Evolutionary conservation across 2,888 invertebrate species (phyloP).

Genomic region (Stegophylla sp.): DNA sequence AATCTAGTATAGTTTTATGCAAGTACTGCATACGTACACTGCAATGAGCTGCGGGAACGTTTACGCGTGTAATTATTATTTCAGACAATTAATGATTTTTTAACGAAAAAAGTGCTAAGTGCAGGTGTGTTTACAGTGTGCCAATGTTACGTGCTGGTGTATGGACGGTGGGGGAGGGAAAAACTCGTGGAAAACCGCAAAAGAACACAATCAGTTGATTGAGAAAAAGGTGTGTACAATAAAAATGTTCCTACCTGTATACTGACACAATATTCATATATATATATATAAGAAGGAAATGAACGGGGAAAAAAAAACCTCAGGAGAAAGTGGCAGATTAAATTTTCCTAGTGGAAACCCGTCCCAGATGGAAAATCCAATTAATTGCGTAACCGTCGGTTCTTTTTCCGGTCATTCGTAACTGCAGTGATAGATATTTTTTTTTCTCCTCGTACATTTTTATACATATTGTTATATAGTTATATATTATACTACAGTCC

Average conservation of each 20-base stretch:
- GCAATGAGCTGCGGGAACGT: too few relatives aligned
- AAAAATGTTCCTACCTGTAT: background rate
- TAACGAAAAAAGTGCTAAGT: background rate
- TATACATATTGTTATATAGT: too few relatives aligned
- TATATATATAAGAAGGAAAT: conserved; percentile 26
- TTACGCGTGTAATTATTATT: background rate
- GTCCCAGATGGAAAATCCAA: conserved; percentile 55
- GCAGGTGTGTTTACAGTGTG: background rate
- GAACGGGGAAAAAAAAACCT: conserved; percentile 44
- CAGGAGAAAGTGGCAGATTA: conserved; percentile 53
- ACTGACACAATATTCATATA: background rate
- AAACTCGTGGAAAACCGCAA: conserved; percentile 18
- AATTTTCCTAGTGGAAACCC: conserved; percentile 54
- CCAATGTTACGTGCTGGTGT: background rate
- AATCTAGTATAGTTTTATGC: background rate
- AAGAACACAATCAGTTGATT: conserved; percentile 15
- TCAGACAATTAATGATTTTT: background rate
- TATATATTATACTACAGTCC: too few relatives aligned
- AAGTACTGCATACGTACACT: too few relatives aligned
- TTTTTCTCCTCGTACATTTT: too few relatives aligned
- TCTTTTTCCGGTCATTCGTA: conserved; percentile 54
- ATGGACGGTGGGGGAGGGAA: background rate
- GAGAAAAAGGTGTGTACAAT: conserved; percentile 23
- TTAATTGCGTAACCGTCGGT: conserved; percentile 54
- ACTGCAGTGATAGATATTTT: conserved; percentile 5